Evolutionary conservation across 2,797 vertebrate species (phyloP).

Genomic region (Notamacropus eugenii): DNA sequence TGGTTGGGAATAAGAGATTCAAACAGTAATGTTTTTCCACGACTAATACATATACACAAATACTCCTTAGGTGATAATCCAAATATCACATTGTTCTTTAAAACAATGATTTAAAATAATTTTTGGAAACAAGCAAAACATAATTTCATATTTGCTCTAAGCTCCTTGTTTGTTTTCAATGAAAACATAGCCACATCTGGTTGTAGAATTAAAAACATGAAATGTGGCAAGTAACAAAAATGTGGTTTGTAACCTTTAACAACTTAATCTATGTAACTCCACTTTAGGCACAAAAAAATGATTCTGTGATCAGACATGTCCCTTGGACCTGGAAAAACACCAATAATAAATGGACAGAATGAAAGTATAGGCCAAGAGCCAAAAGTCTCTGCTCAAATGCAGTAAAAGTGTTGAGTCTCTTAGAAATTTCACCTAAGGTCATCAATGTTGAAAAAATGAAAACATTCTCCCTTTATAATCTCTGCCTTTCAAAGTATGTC

Average conservation of each 20-base stretch:
- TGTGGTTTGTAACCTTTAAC: conserved; percentile 66
- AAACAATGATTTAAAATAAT: conserved; percentile 71
- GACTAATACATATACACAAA: conserved; percentile 69
- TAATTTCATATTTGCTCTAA: conserved; percentile 80
- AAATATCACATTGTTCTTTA: conserved; percentile 75
- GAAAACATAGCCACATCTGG: conserved; percentile 80
- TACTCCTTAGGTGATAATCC: conserved; percentile 73
- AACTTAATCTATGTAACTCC: conserved; percentile 69
- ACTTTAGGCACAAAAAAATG: conserved; percentile 64
- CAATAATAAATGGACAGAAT: conserved; percentile 47
- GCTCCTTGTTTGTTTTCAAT: conserved; percentile 80
- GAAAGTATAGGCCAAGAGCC: conserved; percentile 71
- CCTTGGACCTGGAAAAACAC: conserved; percentile 84
- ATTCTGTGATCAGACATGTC: conserved; percentile 57
- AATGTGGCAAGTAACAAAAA: conserved; percentile 75
- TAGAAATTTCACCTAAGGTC: conserved; percentile 76
- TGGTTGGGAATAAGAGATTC: conserved; percentile 58
- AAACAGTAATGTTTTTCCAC: conserved; percentile 63
- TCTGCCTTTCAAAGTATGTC: conserved; percentile 80
- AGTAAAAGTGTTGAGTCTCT: conserved; percentile 87
- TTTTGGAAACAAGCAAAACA: conserved; percentile 83
- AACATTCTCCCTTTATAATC: conserved; percentile 76
- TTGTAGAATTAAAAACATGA: conserved; percentile 81
- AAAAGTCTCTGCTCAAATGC: conserved; percentile 77
- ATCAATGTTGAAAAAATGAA: conserved; percentile 86